A percentile compares a stretch with the other conserved stretches of the same genome.
These are phyloP conservation scores for Felis chaus DNA, from an alignment of 2,113 vertebrate genomes.

Conservation along the genomic window DNA sequence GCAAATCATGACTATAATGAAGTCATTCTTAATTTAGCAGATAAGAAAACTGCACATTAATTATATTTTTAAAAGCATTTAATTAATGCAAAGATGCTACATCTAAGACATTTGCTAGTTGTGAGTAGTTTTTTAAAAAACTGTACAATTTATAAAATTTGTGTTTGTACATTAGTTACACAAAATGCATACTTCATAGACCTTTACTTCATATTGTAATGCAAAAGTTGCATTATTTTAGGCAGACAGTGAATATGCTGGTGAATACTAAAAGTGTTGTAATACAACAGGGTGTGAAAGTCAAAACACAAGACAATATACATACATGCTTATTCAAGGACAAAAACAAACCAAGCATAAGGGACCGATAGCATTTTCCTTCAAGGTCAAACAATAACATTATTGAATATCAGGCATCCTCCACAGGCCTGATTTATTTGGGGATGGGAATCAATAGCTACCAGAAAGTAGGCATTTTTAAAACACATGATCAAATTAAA, in stretches of 20 bases:
- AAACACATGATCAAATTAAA: constrained; percentile 79
- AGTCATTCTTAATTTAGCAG: constrained; percentile 79
- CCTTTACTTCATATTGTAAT: constrained; percentile 95
- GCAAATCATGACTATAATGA: constrained; percentile 72
- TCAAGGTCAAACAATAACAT: constrained; percentile 78
- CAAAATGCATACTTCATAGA: constrained; percentile 97
- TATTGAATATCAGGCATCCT: constrained; percentile 70
- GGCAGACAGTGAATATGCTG: constrained; percentile 94
- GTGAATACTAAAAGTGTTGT: constrained; percentile 95
- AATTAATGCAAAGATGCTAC: constrained; percentile 81
- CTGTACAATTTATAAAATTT: constrained; percentile 99
- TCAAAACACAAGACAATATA: constrained; percentile 78
- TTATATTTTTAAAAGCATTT: constrained; percentile 78
- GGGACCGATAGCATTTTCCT: constrained; percentile 78
- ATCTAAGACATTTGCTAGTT: constrained; percentile 80
- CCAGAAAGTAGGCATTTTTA: constrained; percentile 67
- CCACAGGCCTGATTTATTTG: constrained; percentile 62
- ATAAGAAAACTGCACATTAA: constrained; percentile 74
- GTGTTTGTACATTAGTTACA: constrained; percentile 99
- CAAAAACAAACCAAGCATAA: constrained; percentile 75
- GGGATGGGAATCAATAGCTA: constrained; percentile 49
- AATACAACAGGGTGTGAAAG: constrained; percentile 88
- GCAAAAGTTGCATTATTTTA: constrained; percentile 91
- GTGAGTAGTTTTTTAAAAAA: constrained; percentile 85
- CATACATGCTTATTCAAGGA: constrained; percentile 84